These are phyloP conservation scores for Spea multiplicata DNA, from an alignment of 2,113 vertebrate species.

Conservation along the genomic window DNA sequence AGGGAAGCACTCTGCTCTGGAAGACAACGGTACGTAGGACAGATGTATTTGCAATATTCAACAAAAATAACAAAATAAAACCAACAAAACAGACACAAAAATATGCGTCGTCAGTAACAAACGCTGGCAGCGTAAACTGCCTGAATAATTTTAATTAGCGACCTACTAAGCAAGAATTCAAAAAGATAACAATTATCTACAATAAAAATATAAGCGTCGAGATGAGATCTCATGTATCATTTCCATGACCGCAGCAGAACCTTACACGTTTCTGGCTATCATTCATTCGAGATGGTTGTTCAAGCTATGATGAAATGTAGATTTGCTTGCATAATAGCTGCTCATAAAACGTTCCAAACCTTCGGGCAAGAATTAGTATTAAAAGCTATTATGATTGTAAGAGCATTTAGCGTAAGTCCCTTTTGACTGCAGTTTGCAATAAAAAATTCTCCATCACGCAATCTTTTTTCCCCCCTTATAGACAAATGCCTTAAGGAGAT, in stretches of 20 bases:
- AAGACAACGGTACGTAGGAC: too few species aligned
- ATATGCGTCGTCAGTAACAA: conserved; percentile 13
- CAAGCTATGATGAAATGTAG: conserved; percentile 60
- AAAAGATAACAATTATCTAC: conserved; percentile 67
- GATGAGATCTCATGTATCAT: conserved; percentile 74
- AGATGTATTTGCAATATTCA: too few species aligned
- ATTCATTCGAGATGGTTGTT: conserved; percentile 70
- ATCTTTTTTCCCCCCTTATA: conserved; percentile 62
- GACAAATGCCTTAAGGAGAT: conserved; percentile 64
- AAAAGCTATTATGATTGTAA: conserved; percentile 83
- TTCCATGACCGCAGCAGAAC: conserved; percentile 67
- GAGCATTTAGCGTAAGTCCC: conserved; percentile 87
- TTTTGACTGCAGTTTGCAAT: conserved; percentile 81
- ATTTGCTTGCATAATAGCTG: conserved; percentile 74
- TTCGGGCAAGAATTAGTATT: conserved; percentile 92
- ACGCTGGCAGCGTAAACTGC: conserved; percentile 48
- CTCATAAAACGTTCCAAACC: conserved; percentile 75
- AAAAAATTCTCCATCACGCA: conserved; percentile 79
- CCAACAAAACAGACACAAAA: not conserved
- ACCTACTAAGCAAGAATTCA: conserved; percentile 65
- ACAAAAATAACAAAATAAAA: too few species aligned
- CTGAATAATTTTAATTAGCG: conserved; percentile 64
- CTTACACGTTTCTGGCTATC: conserved; percentile 65
- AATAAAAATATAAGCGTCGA: conserved; percentile 67
- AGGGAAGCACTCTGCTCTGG: too few species aligned